These are phyloP conservation scores for Mesocentrotus franciscanus DNA, from an alignment of 53 echinoderm and acorn worm species.

Conservation along the genomic window DNA sequence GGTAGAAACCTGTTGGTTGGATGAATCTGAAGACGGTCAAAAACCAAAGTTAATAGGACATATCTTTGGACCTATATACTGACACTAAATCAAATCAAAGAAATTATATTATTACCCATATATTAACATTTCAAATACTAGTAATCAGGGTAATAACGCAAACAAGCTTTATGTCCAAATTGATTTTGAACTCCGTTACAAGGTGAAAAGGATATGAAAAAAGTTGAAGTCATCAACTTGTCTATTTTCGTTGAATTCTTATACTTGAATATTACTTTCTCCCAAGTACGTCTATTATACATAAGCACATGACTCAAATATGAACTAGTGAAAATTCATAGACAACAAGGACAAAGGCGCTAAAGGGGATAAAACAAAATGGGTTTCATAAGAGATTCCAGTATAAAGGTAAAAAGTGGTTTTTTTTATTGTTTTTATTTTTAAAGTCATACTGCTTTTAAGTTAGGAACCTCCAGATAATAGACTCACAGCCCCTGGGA, in stretches of 20 bases:
- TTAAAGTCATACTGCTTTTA: background rate
- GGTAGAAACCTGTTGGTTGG: constrained; percentile 19
- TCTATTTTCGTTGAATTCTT: background rate
- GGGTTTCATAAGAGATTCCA: background rate
- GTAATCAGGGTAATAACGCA: background rate
- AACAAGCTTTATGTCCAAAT: background rate
- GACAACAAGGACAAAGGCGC: background rate
- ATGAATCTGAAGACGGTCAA: background rate
- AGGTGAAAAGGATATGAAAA: background rate
- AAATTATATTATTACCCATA: background rate
- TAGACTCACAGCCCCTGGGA: constrained; percentile 32
- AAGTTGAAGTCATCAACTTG: background rate
- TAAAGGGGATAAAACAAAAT: background rate
- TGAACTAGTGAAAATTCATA: background rate
- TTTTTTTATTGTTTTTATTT: no score
- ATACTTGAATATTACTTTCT: no score
- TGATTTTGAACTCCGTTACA: background rate
- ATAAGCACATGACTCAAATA: background rate
- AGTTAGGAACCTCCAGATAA: background rate
- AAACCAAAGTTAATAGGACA: background rate
- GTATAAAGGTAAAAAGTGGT: background rate
- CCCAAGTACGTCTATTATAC: no score
- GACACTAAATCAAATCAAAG: background rate
- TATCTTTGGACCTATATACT: no score
- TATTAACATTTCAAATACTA: background rate